Evolutionary conservation across 2,888 invertebrate species (phyloP), one percentile per base, ranked within the genome.

Genomic region (Lagria hirta): DNA sequence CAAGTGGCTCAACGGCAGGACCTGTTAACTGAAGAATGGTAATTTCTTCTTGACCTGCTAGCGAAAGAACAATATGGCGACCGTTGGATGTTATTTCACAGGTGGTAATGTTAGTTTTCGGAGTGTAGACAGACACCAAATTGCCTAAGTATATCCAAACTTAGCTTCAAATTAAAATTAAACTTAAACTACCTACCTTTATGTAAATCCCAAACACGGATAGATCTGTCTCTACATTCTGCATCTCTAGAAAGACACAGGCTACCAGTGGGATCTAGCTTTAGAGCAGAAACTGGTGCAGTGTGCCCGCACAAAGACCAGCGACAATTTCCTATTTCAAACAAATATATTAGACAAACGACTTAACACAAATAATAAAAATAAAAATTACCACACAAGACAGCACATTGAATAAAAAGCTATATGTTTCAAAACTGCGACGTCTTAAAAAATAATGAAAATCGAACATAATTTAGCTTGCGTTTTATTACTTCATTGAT

Each of bases 131-230:
- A 14, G 89, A 84, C 63, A 89, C 75, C 37, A 87, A 75, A 66
- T 83, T 82, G 29, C 89, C 89, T 88, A 14, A n/a, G n/a, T n/a
- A n/a, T 4, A 32, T 5, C n/a, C 10, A 23, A 23, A 23, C 24
- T 7, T 23, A 30, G 18, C 10, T 12, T 35, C 15, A 27, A 27
- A n/a, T n/a, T n/a, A n/a, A 15, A 27, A 23, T 40, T 29, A 5
- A n/a, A 22, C 11, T 27, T n/a, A n/a, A 17, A 5, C 7, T 3
- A 5, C 3, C 3, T 66, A 88, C 90, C 90, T 64, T 83, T 80
- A 57, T 81, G 81, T 11, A 90, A 71, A 71, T 90, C 86, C 91
- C 91, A 91, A 11, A 90, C 75, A 38, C 90, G 75, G 47, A 91
- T 80, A 17, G 88, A 86, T 29, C 81, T 75, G 70, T 91, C 91